Conservation (phyloP, 2,888 invertebrate species). For the Trachelus iudaicus region DNA sequence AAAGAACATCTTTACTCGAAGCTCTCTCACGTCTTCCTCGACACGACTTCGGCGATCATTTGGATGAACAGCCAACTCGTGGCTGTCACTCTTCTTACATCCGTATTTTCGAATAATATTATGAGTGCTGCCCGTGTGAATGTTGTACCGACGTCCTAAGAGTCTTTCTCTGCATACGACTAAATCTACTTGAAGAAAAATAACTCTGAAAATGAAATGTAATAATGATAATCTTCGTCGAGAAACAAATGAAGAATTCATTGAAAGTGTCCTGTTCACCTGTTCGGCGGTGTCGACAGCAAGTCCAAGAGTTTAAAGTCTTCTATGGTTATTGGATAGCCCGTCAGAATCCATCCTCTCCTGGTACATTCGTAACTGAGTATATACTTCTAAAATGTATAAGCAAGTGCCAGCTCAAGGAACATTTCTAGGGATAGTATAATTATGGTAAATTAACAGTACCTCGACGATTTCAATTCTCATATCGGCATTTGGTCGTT, state of each 20-base stretch:
- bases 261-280: slow-evolving; percentile 58
- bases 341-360: slow-evolving; percentile 74
- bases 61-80: slow-evolving; percentile 31
- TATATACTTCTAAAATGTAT: slow-evolving; percentile 59
- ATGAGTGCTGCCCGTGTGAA: slow-evolving; percentile 63
- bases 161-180: slow-evolving; percentile 64
- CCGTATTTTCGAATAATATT: slow-evolving; percentile 20
- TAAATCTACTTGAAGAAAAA: slow-evolving; percentile 66
- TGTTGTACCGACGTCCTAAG: slow-evolving; percentile 62
- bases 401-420: slow-evolving; percentile 46
- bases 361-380: slow-evolving; percentile 70
- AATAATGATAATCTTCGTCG: neutral
- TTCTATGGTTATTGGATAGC: slow-evolving; percentile 69
- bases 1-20: neutral
- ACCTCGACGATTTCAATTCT: slow-evolving; percentile 51
- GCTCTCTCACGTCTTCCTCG: slow-evolving; percentile 39
- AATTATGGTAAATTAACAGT: neutral
- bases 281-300: slow-evolving; percentile 73
- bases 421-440: slow-evolving; percentile 51
- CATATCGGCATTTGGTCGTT: slow-evolving; percentile 32
- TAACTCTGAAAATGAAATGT: slow-evolving; percentile 58
- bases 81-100: neutral
- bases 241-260: neutral
- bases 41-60: slow-evolving; percentile 33
- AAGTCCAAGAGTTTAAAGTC: slow-evolving; percentile 73